These are phyloP conservation scores for human DNA, from an alignment of 2,113 vertebrate species.

Conservation along the genomic window GRCh38 chr15:49925501-49926000, in stretches of 20 bases:
- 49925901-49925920: background rate
- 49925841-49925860: conserved; percentile 3
- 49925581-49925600: background rate
- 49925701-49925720: background rate
- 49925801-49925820: background rate
- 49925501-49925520: background rate
- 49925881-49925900: background rate
- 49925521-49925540: background rate
- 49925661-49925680: background rate
- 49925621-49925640: background rate
- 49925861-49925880: background rate
- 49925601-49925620: conserved; percentile 22
- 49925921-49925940: background rate
- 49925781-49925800: conserved; percentile 30
- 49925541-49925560: background rate
- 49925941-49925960: background rate
- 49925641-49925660: background rate
- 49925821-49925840: background rate
- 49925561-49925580: background rate
- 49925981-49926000: background rate
- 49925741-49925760: background rate
- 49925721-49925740: background rate
- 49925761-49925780: background rate
- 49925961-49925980: background rate
- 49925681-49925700: background rate